These are phyloP conservation scores for Noctua janthina DNA, from an alignment of 2,888 invertebrate genomes.

Conservation along the genomic window DNA sequence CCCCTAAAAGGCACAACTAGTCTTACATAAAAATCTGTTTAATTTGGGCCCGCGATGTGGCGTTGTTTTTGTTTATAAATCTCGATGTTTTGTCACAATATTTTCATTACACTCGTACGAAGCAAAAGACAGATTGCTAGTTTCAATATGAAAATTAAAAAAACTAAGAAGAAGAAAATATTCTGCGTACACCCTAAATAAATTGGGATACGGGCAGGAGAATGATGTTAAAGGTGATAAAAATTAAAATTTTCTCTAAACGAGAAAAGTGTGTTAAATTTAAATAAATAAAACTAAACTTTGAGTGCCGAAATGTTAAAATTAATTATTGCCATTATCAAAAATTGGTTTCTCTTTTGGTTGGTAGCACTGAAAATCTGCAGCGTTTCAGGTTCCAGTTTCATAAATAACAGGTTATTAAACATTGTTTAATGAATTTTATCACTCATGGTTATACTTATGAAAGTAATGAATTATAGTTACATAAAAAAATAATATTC, in stretches of 20 bases:
- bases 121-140: background rate
- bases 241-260: background rate
- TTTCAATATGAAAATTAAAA: background rate
- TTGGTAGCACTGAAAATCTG: background rate
- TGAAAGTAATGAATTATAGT: background rate
- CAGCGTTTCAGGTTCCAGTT: conserved; percentile 21
- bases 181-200: background rate
- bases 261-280: background rate
- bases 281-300: background rate
- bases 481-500: background rate
- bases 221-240: background rate
- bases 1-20: no score
- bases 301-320: background rate
- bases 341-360: background rate
- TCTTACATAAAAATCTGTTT: no score
- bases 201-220: background rate
- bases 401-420: background rate
- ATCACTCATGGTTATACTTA: background rate
- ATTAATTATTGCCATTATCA: background rate
- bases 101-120: background rate
- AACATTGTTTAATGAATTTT: conserved; percentile 1
- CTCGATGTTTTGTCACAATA: background rate
- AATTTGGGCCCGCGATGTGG: background rate
- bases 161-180: background rate
- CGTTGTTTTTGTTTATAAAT: background rate